Evolutionary conservation across 1,140 invertebrate species (phyloP).

Genomic region (Elymnias hypermnestra): DNA sequence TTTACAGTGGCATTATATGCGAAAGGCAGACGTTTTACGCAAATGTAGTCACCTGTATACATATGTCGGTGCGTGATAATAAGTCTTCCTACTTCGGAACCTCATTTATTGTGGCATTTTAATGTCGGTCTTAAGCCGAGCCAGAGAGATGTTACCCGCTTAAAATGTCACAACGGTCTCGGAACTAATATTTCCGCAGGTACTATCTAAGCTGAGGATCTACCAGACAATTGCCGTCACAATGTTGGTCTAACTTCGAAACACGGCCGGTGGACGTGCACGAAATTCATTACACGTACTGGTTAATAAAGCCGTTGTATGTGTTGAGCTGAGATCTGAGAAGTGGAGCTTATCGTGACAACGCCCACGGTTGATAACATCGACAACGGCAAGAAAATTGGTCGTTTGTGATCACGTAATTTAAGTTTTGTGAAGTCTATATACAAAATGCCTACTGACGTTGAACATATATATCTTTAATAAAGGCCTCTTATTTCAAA

Average conservation of each 20-base stretch:
- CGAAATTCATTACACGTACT: slow-evolving; percentile 39
- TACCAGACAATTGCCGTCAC: slow-evolving; percentile 38
- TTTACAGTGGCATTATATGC: too few relatives aligned
- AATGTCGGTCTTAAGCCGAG: neutral
- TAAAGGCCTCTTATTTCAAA: too few relatives aligned
- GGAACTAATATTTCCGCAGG: slow-evolving; percentile 33
- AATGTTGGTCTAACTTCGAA: slow-evolving; percentile 26
- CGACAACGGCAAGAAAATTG: slow-evolving; percentile 51
- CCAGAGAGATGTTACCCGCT: slow-evolving; percentile 21
- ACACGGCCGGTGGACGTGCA: slow-evolving; percentile 34
- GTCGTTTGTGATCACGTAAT: slow-evolving; percentile 30
- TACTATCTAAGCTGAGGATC: slow-evolving; percentile 35
- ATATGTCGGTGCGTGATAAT: too few relatives aligned
- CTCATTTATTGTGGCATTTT: too few relatives aligned
- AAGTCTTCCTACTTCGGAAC: too few relatives aligned
- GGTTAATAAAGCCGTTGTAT: slow-evolving; percentile 14
- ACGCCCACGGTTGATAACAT: slow-evolving; percentile 52
- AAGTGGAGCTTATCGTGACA: slow-evolving; percentile 49
- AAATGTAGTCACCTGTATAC: too few relatives aligned
- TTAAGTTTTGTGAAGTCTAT: slow-evolving; percentile 3
- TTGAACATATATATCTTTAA: too few relatives aligned
- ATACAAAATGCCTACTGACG: neutral
- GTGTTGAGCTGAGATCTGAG: slow-evolving; percentile 29
- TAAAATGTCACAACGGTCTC: slow-evolving; percentile 37
- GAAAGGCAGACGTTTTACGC: too few relatives aligned